These are phyloP conservation scores for Camponotus pennsylvanicus DNA, from an alignment of 1,140 invertebrate species.

Conservation along the genomic window DNA sequence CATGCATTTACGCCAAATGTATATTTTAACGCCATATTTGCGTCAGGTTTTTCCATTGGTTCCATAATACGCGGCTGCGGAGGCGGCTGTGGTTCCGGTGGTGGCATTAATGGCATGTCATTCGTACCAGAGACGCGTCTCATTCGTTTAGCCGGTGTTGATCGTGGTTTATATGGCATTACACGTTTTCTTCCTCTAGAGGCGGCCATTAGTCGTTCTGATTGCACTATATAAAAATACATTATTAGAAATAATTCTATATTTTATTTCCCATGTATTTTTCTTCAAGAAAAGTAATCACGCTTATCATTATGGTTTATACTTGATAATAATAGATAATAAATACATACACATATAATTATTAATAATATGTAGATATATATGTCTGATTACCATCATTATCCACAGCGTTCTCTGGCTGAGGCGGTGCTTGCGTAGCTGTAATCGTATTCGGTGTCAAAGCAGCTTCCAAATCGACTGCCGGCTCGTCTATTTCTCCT, in stretches of 20 bases:
- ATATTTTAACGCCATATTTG: constrained; percentile 94
- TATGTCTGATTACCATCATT: constrained; percentile 74
- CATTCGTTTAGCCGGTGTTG: constrained; percentile 79
- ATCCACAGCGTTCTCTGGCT: constrained; percentile 76
- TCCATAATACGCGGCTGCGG: constrained; percentile 86
- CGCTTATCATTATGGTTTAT: neutral
- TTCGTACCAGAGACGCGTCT: constrained; percentile 75
- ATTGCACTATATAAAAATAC: constrained; percentile 71
- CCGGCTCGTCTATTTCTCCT: constrained; percentile 91
- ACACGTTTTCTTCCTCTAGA: constrained; percentile 82
- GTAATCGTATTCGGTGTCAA: constrained; percentile 92
- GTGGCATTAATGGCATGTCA: constrained; percentile 83
- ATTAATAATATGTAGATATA: too few species aligned
- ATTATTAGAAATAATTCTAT: neutral
- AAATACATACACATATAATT: too few species aligned
- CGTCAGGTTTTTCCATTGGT: constrained; percentile 92
- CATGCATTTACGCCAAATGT: constrained; percentile 95
- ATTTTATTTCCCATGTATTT: neutral
- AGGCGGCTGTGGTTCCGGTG: constrained; percentile 85
- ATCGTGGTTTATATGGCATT: constrained; percentile 77
- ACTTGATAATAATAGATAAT: neutral
- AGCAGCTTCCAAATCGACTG: constrained; percentile 91
- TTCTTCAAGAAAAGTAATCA: neutral
- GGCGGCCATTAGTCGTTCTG: constrained; percentile 71
- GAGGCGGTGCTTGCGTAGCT: constrained; percentile 87